Conservation (phyloP, 2,888 invertebrate species). For the Villa cingulata region DNA sequence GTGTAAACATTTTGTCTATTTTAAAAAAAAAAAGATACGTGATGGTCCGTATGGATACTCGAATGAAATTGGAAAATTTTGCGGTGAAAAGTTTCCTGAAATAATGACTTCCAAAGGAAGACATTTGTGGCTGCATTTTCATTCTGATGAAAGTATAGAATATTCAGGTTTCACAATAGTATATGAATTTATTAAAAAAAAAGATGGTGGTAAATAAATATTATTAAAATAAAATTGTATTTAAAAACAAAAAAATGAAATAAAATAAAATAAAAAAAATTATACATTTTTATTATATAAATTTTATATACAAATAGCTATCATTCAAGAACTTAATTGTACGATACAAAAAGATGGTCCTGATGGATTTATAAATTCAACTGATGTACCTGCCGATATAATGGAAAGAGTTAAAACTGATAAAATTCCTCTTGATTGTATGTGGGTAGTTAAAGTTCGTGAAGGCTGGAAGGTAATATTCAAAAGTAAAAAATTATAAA, state of each 20-base stretch:
- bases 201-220: conserved; percentile 40
- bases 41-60: conserved; percentile 71
- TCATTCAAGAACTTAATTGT: conserved; percentile 42
- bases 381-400: conserved; percentile 43
- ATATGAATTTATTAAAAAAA: conserved; percentile 50
- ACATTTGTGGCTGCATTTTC: conserved; percentile 65
- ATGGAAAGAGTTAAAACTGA: conserved; percentile 40
- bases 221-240: no score
- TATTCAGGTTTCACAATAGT: conserved; percentile 65
- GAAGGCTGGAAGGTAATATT: conserved; percentile 46
- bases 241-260: no score
- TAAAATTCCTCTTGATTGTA: conserved; percentile 53
- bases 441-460: conserved; percentile 55
- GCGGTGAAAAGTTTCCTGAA: conserved; percentile 58
- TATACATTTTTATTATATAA: neutral
- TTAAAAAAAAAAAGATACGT: conserved; percentile 43
- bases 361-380: conserved; percentile 44
- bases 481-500: neutral
- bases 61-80: conserved; percentile 49
- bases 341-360: conserved; percentile 40
- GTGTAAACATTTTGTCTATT: no score
- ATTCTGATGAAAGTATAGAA: conserved; percentile 68
- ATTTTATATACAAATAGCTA: conserved; percentile 16
- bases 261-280: no score
- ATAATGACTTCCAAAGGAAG: conserved; percentile 58